Base-by-base conservation (phyloP, 30 jellyfish, hydroid and myxozoan species). In the Clytia hemisphaerica region DNA sequence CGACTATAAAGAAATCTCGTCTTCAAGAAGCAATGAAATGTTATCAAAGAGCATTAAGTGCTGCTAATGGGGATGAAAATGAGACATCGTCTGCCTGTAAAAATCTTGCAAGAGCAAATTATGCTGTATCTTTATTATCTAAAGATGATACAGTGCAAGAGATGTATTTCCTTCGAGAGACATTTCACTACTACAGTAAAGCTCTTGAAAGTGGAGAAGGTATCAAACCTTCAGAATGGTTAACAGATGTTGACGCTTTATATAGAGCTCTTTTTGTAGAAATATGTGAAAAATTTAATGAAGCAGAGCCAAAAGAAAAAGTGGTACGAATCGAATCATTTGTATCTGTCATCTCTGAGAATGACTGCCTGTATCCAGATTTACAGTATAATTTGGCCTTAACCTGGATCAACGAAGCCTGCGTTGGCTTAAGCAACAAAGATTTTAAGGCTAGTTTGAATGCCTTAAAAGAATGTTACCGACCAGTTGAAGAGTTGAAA, bases 401-500 rank as follows among this genome's bases (percentile, higher is more conserved):
- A 32, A 38, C 33, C 32, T 58, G 38, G 24, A 46, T 74, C 31
- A 70, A 61, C 47, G 86, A 58, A 29, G 35, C 77, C 47, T 36
- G 60, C 34, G 10, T 22, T 0, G 26, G 26, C 30, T 48, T 74
- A 2, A 47, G 4, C 2, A 72, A 58, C 5, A 44, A 45, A 2
- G 88, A 76, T 53, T 76, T 61, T 74, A 61, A n/a, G 27, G 27
- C 9, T 12, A 0, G 88, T 68, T 54, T 76, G 0, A 14, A 37
- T 6, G 30, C 31, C 18, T 21, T 76, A 24, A 31, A 35, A 0
- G 79, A 61, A 6, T 76, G 88, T 31, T 35, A 61, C 40, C 79
- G 79, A 6, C 88, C 88, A 45, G 29, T 50, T 18, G 88, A 61
- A 37, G 88, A 76, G 45, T 67, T 72, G 0, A 63, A 55, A 15